A percentile compares a stretch with the other conserved stretches of the same genome.
Conservation (phyloP, 2,797 vertebrate species). For the Diceros bicornis region DNA sequence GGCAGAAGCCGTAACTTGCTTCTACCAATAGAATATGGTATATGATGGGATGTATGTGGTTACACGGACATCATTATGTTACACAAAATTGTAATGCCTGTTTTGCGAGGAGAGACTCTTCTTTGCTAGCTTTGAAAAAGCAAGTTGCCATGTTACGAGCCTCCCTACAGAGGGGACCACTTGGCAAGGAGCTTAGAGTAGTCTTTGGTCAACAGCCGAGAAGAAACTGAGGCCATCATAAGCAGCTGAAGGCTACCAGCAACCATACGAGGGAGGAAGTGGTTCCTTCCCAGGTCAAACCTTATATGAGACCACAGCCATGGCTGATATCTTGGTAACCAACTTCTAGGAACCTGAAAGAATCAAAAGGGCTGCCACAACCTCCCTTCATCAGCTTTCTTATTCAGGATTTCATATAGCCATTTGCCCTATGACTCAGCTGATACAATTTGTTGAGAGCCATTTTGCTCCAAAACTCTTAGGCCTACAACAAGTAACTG, state of each 20-base stretch:
- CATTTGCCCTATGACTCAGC: conserved; percentile 74
- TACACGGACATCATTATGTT: neutral
- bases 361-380: conserved; percentile 64
- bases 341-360: conserved; percentile 70
- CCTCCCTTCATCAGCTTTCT: conserved; percentile 79
- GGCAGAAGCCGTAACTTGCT: neutral
- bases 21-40: neutral
- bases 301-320: neutral
- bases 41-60: neutral
- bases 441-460: conserved; percentile 82
- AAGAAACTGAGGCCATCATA: neutral
- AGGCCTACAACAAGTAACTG: conserved; percentile 77
- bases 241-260: neutral
- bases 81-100: neutral
- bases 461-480: conserved; percentile 81
- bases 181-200: neutral
- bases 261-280: neutral
- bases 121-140: neutral
- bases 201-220: neutral
- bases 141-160: neutral
- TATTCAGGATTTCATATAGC: conserved; percentile 53
- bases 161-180: neutral
- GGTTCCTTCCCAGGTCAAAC: neutral
- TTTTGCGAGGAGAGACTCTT: neutral
- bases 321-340: neutral